Evolutionary conservation across 2,888 invertebrate genomes (phyloP).

Genomic region (Griposia aprilina): DNA sequence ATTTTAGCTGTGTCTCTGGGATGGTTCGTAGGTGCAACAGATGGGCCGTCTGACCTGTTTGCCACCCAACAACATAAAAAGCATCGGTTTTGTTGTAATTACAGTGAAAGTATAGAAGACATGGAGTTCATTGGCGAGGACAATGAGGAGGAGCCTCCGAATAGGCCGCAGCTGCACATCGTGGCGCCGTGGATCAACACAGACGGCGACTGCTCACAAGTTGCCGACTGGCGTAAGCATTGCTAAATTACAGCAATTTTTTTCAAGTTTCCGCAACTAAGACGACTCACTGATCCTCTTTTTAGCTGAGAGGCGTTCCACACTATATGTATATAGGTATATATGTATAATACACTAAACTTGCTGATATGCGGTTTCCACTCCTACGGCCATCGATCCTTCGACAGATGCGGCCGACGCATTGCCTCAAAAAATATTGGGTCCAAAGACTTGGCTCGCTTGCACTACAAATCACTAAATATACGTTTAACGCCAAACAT

Average conservation of each 20-base stretch:
- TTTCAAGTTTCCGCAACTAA: too few species aligned
- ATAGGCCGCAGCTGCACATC: slow-evolving; percentile 93
- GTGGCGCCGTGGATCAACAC: slow-evolving; percentile 94
- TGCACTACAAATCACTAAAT: neutral
- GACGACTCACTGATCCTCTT: too few species aligned
- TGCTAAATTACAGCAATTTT: too few species aligned
- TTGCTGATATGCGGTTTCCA: neutral
- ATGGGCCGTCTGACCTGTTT: too few species aligned
- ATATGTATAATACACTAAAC: too few species aligned
- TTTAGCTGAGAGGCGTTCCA: neutral
- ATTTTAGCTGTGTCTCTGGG: neutral
- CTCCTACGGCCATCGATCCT: neutral
- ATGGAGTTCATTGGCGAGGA: slow-evolving; percentile 92
- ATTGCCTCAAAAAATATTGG: neutral
- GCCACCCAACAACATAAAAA: too few species aligned
- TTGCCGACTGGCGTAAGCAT: slow-evolving; percentile 94
- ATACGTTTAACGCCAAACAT: neutral
- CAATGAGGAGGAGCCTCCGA: slow-evolving; percentile 92
- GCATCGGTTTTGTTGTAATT: slow-evolving; percentile 37
- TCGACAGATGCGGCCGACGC: too few species aligned
- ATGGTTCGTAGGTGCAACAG: too few species aligned
- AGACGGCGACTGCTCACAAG: slow-evolving; percentile 95
- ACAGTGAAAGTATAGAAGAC: slow-evolving; percentile 94
- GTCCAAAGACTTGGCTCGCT: neutral
- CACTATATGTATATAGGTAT: too few species aligned